These are phyloP conservation scores for Pseudoatta argentina DNA, from an alignment of 1,140 invertebrate genomes.

Conservation along the genomic window DNA sequence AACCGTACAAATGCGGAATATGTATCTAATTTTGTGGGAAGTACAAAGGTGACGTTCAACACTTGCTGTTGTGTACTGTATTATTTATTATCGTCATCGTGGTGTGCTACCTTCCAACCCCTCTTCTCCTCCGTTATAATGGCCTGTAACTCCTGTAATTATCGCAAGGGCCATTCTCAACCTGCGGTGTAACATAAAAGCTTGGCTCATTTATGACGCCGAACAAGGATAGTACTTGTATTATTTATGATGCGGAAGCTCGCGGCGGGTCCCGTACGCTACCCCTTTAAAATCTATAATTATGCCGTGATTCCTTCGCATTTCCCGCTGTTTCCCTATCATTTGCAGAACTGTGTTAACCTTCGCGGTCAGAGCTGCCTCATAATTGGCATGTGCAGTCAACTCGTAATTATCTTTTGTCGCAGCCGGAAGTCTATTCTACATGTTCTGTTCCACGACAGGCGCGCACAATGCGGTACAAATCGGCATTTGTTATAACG, in stretches of 20 bases:
- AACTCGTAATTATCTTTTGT: slow-evolving; percentile 54
- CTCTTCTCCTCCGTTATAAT: not conserved
- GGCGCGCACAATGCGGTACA: not conserved
- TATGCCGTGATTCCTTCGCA: slow-evolving; percentile 54
- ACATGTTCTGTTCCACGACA: not conserved
- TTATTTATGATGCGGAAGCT: slow-evolving; percentile 65
- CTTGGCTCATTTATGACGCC: slow-evolving; percentile 57
- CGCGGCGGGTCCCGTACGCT: slow-evolving; percentile 28
- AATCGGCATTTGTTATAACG: not conserved
- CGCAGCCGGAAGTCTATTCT: slow-evolving; percentile 29
- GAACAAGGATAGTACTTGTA: slow-evolving; percentile 56
- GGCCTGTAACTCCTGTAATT: slow-evolving; percentile 67
- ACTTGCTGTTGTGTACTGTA: slow-evolving; percentile 3
- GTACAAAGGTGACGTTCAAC: slow-evolving; percentile 28
- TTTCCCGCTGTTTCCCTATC: slow-evolving; percentile 54
- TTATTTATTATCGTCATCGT: slow-evolving; percentile 56
- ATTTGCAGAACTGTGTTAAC: slow-evolving; percentile 38
- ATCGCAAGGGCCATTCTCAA: slow-evolving; percentile 49
- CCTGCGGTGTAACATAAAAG: slow-evolving; percentile 56
- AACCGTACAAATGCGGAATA: slow-evolving; percentile 14
- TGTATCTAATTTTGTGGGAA: slow-evolving; percentile 46
- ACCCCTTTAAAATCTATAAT: slow-evolving; percentile 61
- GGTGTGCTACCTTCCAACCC: not conserved
- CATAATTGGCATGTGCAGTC: slow-evolving; percentile 42
- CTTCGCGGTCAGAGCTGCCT: slow-evolving; percentile 35